Evolutionary conservation across 2,797 vertebrate species (phyloP).

Genomic region (Threskiornis aethiopicus): DNA sequence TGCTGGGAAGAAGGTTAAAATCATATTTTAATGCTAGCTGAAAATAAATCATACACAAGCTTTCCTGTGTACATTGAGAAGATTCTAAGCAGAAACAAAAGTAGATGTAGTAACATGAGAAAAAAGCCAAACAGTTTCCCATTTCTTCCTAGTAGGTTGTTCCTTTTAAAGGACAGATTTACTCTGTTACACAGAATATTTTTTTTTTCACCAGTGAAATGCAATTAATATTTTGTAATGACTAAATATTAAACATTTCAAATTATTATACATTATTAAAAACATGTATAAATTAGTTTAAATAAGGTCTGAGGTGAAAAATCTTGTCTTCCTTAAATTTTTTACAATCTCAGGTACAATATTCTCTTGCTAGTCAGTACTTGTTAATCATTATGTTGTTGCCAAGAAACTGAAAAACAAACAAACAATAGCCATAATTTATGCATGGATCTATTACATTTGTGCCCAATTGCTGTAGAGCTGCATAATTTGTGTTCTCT

Average conservation of each 20-base stretch:
- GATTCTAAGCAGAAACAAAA: neutral
- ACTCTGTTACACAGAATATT: neutral
- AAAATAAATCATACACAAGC: neutral
- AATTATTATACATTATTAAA: neutral
- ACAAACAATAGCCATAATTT: slow-evolving; percentile 33
- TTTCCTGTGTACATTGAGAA: neutral
- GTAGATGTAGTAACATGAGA: neutral
- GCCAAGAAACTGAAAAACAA: slow-evolving; percentile 22
- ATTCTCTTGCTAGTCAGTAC: neutral
- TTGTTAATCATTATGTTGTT: neutral
- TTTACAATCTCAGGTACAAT: neutral
- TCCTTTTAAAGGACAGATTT: neutral
- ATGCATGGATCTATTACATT: slow-evolving; percentile 1
- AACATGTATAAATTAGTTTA: neutral
- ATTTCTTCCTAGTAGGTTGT: neutral
- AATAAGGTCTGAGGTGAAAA: neutral
- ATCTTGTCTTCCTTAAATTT: neutral
- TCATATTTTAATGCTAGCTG: neutral
- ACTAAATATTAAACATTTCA: neutral
- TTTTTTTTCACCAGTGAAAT: neutral
- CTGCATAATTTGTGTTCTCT: neutral
- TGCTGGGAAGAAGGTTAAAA: neutral
- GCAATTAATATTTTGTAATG: neutral
- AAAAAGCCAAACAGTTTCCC: neutral
- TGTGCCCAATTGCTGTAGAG: neutral